These are phyloP conservation scores for Setophaga petechia DNA, from an alignment of 2,113 vertebrate genomes.

Conservation along the genomic window DNA sequence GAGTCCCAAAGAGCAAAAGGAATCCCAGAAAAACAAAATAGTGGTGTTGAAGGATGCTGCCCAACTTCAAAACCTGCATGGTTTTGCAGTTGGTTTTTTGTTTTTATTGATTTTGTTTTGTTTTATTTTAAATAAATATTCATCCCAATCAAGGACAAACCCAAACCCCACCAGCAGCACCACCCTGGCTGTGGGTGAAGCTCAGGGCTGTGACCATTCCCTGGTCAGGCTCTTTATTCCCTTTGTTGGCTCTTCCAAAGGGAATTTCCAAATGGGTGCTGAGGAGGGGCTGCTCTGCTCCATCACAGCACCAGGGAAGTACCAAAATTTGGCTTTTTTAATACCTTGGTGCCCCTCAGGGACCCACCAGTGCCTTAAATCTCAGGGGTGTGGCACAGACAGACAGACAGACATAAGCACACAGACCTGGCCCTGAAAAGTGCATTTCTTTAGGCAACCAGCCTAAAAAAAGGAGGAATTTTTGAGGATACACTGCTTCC, in stretches of 20 bases:
- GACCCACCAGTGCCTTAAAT: neutral
- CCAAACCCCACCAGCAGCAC: neutral
- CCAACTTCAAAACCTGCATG: rapidly evolving
- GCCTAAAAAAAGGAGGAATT: neutral
- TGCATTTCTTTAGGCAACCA: neutral
- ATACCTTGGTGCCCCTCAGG: neutral
- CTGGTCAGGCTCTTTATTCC: neutral
- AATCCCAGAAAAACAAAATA: neutral
- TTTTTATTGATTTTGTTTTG: neutral
- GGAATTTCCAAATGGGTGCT: neutral
- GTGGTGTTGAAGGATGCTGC: neutral
- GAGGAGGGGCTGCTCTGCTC: neutral
- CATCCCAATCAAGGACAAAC: neutral
- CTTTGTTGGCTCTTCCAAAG: neutral
- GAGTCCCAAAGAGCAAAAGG: neutral
- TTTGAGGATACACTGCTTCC: neutral
- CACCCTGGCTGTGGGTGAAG: neutral
- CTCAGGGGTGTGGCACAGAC: neutral
- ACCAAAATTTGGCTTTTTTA: neutral
- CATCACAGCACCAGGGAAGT: rapidly evolving
- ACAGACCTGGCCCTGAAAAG: neutral
- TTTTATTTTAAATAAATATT: neutral
- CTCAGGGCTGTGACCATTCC: neutral
- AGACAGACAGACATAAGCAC: neutral
- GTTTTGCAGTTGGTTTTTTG: neutral